phyloP scores from a whole-genome alignment of 2,113 vertebrate species.

The Scolopax mira region DNA sequence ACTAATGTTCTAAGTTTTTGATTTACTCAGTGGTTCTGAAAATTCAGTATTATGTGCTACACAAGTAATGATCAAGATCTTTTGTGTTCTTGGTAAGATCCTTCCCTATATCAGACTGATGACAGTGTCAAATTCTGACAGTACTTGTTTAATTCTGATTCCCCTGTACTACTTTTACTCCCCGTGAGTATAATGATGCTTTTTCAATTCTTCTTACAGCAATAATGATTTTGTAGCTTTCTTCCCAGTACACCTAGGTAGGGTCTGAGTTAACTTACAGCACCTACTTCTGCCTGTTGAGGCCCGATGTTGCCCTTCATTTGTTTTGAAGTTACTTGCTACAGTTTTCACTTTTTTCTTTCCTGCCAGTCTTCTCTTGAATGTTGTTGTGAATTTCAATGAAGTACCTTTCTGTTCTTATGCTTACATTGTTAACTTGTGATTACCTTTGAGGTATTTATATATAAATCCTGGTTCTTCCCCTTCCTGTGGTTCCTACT shows the following conservation, averaged over 20 bases:
- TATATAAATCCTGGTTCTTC: neutral
- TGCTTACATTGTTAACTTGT: neutral
- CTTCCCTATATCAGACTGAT: neutral
- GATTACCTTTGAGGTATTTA: neutral
- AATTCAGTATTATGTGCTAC: neutral
- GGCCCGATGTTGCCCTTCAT: neutral
- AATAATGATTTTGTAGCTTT: neutral
- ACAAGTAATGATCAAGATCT: neutral
- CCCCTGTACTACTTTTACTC: neutral
- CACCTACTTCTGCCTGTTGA: neutral
- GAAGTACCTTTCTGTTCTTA: neutral
- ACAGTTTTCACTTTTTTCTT: neutral
- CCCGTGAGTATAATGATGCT: neutral
- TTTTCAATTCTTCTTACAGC: neutral
- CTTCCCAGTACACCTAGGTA: neutral
- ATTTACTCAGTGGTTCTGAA: neutral
- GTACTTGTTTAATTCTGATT: neutral
- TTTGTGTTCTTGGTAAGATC: neutral
- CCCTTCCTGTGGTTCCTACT: neutral
- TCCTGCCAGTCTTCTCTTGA: neutral
- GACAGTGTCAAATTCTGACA: neutral
- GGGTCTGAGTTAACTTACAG: neutral
- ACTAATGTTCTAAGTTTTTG: neutral
- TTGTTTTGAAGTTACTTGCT: neutral
- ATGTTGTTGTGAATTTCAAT: neutral